Evolutionary conservation across 2,888 invertebrate genomes (phyloP).

Genomic region (Leuctra nigra): DNA sequence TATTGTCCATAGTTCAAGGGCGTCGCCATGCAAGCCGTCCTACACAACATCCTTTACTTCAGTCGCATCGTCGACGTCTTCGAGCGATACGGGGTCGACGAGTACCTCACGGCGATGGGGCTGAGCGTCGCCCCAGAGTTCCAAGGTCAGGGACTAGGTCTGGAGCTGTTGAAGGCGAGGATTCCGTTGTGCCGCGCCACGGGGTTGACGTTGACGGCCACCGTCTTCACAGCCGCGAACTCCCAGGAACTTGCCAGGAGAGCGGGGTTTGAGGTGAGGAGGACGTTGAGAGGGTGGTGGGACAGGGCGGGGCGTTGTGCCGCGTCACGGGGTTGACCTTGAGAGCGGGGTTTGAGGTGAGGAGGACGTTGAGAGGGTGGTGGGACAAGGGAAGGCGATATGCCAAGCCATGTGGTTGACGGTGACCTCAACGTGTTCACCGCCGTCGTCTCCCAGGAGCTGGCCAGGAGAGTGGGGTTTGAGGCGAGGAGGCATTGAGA

Average conservation of each 20-base stretch:
- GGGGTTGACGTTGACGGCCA: conserved; percentile 20
- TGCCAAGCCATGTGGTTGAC: too few relatives aligned
- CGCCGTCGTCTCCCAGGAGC: conserved; percentile 20
- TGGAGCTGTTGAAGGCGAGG: conserved; percentile 43
- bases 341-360: conserved; percentile 19
- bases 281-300: conserved; percentile 43
- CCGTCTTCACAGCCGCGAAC: conserved; percentile 6
- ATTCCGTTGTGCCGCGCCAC: conserved; percentile 29
- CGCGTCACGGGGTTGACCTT: conserved; percentile 15
- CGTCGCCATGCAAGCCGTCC: conserved; percentile 13
- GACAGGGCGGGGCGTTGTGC: conserved; percentile 38
- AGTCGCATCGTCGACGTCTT: conserved; percentile 41
- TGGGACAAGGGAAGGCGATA: too few relatives aligned
- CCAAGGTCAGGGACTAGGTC: conserved; percentile 44
- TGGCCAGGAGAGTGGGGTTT: conserved; percentile 21
- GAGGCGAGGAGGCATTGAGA: conserved; percentile 9
- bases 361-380: too few relatives aligned
- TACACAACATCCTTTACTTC: background rate
- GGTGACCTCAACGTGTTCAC: conserved; percentile 22
- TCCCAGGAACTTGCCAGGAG: background rate
- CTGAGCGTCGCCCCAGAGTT: conserved; percentile 44
- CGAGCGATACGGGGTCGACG: conserved; percentile 39
- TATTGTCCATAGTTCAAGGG: too few relatives aligned
- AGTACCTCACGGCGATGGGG: conserved; percentile 45
- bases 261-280: conserved; percentile 41